Conservation (phyloP, 2,888 invertebrate genomes). For the Auanema sp. region DNA sequence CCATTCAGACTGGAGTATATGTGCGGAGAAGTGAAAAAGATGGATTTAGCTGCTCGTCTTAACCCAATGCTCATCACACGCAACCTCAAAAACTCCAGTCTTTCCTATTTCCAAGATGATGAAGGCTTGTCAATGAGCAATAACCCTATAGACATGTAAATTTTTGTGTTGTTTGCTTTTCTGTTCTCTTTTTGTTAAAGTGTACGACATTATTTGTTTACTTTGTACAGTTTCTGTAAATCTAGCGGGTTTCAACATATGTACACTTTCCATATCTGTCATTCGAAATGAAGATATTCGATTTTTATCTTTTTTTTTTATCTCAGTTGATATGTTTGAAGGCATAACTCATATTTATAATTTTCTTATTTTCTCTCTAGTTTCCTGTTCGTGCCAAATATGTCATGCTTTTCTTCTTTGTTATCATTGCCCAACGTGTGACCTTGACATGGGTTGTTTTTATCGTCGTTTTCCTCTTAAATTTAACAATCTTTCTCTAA, state of each 20-base stretch:
- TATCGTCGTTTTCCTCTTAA: neutral
- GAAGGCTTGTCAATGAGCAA: slow-evolving; percentile 38
- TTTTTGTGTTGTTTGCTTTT: slow-evolving; percentile 4
- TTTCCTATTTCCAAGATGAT: slow-evolving; percentile 29
- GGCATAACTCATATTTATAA: neutral
- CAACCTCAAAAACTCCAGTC: slow-evolving; percentile 12
- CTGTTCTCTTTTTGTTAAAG: slow-evolving; percentile 1
- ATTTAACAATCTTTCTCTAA: slow-evolving; percentile 1
- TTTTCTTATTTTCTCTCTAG: slow-evolving; percentile 2
- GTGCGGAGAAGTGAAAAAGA: slow-evolving; percentile 15
- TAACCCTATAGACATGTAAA: slow-evolving; percentile 18
- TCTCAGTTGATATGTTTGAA: slow-evolving; percentile 1
- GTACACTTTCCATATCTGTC: too few relatives aligned
- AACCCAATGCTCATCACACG: slow-evolving; percentile 17
- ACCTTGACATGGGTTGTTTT: neutral
- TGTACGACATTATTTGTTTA: neutral
- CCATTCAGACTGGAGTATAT: slow-evolving; percentile 23
- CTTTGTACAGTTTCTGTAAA: slow-evolving; percentile 2
- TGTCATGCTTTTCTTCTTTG: slow-evolving; percentile 1
- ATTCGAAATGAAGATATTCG: too few relatives aligned
- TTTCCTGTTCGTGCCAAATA: neutral
- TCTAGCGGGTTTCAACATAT: too few relatives aligned
- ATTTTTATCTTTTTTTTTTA: too few relatives aligned
- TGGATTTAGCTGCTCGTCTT: slow-evolving; percentile 16
- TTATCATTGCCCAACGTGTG: neutral